Percentiles rank a stretch among this genome's conserved stretches.
Conservation (phyloP, 2,888 invertebrate genomes). For the Drosophila tanythrix region DNA sequence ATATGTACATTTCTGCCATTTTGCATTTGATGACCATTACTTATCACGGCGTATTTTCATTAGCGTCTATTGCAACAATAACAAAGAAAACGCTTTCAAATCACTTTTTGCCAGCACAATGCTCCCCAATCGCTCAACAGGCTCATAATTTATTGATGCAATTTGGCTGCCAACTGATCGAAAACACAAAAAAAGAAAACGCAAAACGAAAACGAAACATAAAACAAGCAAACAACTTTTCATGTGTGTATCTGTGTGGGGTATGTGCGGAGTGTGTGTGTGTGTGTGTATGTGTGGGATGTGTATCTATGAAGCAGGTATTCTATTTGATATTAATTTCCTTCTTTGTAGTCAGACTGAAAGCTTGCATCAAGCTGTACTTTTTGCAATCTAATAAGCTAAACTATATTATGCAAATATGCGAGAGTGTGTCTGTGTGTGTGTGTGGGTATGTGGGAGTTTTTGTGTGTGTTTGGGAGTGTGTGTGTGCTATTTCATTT, state of each 20-base stretch:
- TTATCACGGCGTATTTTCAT: conserved; percentile 45
- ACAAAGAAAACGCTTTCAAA: conserved; percentile 28
- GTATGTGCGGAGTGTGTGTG: background rate
- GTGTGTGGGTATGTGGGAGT: conserved; percentile 20
- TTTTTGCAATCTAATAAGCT: conserved; percentile 11
- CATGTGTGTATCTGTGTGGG: conserved; percentile 12
- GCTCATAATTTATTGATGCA: conserved; percentile 70
- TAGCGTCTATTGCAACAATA: conserved; percentile 36
- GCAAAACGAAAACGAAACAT: background rate
- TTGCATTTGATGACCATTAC: conserved; percentile 26
- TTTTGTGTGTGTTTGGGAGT: conserved; percentile 17
- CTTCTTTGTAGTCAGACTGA: background rate
- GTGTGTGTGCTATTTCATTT: conserved; percentile 52
- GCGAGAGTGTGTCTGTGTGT: background rate
- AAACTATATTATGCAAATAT: background rate
- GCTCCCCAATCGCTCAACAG: conserved; percentile 61
- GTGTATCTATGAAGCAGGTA: conserved; percentile 16
- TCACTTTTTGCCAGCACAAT: conserved; percentile 24
- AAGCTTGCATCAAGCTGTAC: conserved; percentile 3
- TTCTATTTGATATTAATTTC: conserved; percentile 17
- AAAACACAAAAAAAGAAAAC: background rate
- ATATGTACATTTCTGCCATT: conserved; percentile 2
- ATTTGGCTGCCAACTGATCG: conserved; percentile 44
- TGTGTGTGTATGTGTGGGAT: conserved; percentile 11
- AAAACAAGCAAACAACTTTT: conserved; percentile 5